Base-by-base conservation (phyloP, 2,113 vertebrate genomes). In the Antechinus stuartii region DNA sequence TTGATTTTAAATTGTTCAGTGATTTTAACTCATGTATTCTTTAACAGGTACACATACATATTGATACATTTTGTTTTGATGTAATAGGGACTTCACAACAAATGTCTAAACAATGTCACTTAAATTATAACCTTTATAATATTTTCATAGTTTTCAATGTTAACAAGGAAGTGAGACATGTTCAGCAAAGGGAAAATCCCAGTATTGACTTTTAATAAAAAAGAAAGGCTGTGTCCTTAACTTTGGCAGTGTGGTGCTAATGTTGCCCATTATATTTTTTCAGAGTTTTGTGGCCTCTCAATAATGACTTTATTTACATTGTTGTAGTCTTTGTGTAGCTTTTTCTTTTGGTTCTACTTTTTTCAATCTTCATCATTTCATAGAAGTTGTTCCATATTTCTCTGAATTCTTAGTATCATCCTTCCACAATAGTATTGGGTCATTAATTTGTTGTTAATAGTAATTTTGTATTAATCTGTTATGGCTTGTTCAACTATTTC, bases 1-100 rank as follows among this genome's bases (percentile, higher is more conserved):
- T 97, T 96, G 92, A 93, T 97, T 96, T 97, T 95, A 94, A 97
- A 96, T 97, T 95, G 95, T 96, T 84, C 93, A 96, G 50, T 93
- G 97, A 90, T 90, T 90, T 50, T 27, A 95, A 96, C 61, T 89
- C 90, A 96, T 90, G 16, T 84, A 23, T 84, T 27, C 25, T 50
- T 47, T 46, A 50, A 27, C 50, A 90, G 35, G 35, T 35, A 26
- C 7, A 19, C 27, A 49, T 90, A 26, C 24, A 50, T 26, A 27
- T 49, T 26, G 47, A 50, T 90, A 50, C 14, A 47, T 26, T 76
- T 76, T 84, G 7, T 42, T 84, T 84, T 42, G 16, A 84, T 84
- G 0, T 42, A 84, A 42, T 84, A 84, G n/a, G 6, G 42, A 84
- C 68, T 84, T 42, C 1, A 42, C 7, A 84, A 23, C 5, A n/a